Base-by-base conservation (phyloP, 1,140 invertebrate genomes). In the Tetraneura akinire region DNA sequence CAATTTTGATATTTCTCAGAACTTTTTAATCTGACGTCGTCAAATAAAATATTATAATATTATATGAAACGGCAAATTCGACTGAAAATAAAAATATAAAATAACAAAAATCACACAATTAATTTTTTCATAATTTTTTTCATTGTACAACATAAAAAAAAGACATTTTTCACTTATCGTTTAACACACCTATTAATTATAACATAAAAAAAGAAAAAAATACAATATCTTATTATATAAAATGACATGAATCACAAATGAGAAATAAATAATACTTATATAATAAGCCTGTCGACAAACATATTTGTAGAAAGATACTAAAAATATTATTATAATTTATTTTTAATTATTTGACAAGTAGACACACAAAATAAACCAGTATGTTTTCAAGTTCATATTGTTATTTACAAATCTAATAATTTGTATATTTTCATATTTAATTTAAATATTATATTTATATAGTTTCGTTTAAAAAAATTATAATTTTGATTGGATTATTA, bases 211-310 rank as follows among this genome's bases (percentile, higher is more conserved):
- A 32, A 32, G 42, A 21, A 55, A 74, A 32, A 55, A 37, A 37
- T 21, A 10, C 0, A 37, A 71, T 55, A 55, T 21, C n/a, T n/a
- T n/a, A n/a, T n/a, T n/a, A n/a, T 74, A 74, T 55, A 21, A 55
- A 74, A 74, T 74, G 9, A 74, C 71, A n/a, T 55, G 18, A 73
- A 55, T 55, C 10, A 74, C 71, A 74, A 74, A n/a, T n/a, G n/a
- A n/a, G n/a, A n/a, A n/a, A 55, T 23, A 55, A 53, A 74, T 26
- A 74, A 21, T 74, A 32, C 14, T 53, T 71, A 49, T 49, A 71
- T 70, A 23, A 32, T 71, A 51, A 49, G 47, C 70, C 70, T 73
- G 53, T 26, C n/a, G 55, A 74, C 51, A 74, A 70, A 55, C 51
- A 74, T n/a, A n/a, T 74, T 55, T 55, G 26, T 74, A 74, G 53